Percentiles rank a stretch among this genome's conserved stretches.
Conservation (phyloP, 2,113 vertebrate species). For the Uropsilus gracilis region DNA sequence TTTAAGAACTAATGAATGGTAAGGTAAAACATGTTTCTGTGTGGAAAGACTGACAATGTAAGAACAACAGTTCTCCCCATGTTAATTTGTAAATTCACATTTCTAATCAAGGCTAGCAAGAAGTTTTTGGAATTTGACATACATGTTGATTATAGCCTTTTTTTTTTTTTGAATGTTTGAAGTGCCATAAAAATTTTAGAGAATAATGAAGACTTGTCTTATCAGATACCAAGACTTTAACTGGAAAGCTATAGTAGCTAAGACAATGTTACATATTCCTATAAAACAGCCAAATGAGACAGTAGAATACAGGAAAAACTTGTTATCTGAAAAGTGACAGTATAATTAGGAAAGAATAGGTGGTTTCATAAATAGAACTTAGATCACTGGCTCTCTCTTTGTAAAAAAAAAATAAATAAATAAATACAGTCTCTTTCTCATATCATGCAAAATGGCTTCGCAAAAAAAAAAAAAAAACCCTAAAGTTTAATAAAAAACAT, state of each 20-base stretch:
- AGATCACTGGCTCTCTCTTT: background rate
- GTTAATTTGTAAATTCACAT: background rate
- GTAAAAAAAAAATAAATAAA: background rate
- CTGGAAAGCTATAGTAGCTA: background rate
- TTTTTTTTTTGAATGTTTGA: background rate
- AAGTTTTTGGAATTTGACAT: background rate
- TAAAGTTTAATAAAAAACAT: background rate
- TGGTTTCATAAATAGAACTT: background rate
- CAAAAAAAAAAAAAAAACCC: background rate
- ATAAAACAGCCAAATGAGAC: background rate
- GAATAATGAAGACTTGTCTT: constrained; percentile 7
- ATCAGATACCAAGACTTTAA: background rate
- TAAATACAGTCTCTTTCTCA: background rate
- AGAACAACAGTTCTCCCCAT: background rate
- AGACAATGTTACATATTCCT: background rate
- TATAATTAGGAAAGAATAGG: background rate
- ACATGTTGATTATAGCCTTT: background rate
- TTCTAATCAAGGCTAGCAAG: background rate
- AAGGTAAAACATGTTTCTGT: background rate
- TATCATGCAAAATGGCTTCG: background rate
- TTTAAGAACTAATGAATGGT: background rate
- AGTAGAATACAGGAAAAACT: background rate
- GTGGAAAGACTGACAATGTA: background rate
- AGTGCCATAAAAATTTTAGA: background rate
- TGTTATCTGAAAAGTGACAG: background rate